Evolutionary conservation across 2,888 invertebrate species (phyloP).

Genomic region (Nebria brevicollis): DNA sequence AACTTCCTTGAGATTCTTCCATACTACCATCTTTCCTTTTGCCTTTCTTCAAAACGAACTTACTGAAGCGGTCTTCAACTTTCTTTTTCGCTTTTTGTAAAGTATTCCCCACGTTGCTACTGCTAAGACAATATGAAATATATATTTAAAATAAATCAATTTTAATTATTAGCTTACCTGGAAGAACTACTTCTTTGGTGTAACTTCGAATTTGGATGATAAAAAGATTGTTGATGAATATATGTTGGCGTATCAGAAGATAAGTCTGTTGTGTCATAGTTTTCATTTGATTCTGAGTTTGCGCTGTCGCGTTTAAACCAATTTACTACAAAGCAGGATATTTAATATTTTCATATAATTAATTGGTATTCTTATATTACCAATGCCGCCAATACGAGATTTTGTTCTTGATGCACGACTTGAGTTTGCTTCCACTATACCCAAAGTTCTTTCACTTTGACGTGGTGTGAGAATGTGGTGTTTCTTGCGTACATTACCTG

Average conservation of each 20-base stretch:
- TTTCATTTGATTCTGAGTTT: conserved; percentile 63
- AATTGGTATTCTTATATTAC: conserved; percentile 58
- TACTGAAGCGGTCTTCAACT: conserved; percentile 89
- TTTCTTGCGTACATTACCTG: conserved; percentile 79
- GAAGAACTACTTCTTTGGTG: conserved; percentile 53
- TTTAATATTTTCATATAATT: conserved; percentile 10
- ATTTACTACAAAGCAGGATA: conserved; percentile 61
- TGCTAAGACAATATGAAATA: conserved; percentile 33
- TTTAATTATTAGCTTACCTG: conserved; percentile 51
- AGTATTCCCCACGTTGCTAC: conserved; percentile 71
- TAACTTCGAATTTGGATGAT: conserved; percentile 59
- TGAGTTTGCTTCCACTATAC: conserved; percentile 66
- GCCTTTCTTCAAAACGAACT: conserved; percentile 84
- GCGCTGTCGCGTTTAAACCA: conserved; percentile 69
- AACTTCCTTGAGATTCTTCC: conserved; percentile 84
- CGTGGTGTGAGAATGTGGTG: conserved; percentile 82
- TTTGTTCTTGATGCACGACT: conserved; percentile 65
- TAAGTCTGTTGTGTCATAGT: conserved; percentile 67
- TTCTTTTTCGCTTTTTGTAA: conserved; percentile 85
- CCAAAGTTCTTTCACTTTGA: conserved; percentile 83
- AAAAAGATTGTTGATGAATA: conserved; percentile 63
- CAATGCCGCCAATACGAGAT: conserved; percentile 77
- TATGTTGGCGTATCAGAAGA: conserved; percentile 65
- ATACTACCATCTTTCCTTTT: conserved; percentile 90
- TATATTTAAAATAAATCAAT: conserved; percentile 12